Evolutionary conservation across 2,797 vertebrate species (phyloP), one percentile per base, ranked within the genome.

Genomic region (Typhlichthys subterraneus): DNA sequence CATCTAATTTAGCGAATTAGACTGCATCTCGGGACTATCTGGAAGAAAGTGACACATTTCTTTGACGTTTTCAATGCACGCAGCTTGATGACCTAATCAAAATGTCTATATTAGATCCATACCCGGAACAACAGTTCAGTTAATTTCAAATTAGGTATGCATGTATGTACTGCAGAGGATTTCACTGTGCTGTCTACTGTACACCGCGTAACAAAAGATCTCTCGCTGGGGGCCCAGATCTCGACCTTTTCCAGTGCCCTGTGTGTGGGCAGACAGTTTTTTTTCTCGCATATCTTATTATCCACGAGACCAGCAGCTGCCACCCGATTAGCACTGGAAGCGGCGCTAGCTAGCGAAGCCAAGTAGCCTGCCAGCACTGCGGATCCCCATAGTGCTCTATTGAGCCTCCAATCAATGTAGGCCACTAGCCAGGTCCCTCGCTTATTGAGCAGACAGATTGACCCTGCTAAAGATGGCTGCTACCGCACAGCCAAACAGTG

Each of bases 371-470:
- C 1, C 38, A 19, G 57, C 64, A 63, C 72, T 11, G 61, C 3
- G 3, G 64, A 63, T 79, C 70, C 72, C 69, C 65, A 78, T 72
- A 31, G 72, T 11, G 7, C 4, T 51, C 64, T 47, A 5, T 15
- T 14, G 61, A 77, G 65, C 52, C 68, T 53, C 17, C 53, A 76
- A 87, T 87, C 85, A 81, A 84, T 88, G 72, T 60, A 45, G 62
- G 55, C 3, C 62, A 57, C 68, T 71, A 17, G 53, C 77, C 75
- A 75, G 67, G 74, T 77, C 75, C 67, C 6, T 12, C 65, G 67
- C 82, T 76, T 79, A 82, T 81, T 74, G 76, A 85, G 66, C 67
- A 48, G 72, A 70, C 59, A 58, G 78, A 71, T 73, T 84, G 85
- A 89, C 81, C 84, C 82, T 71, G 66, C 57, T 70, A 48, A 82